Evolutionary conservation across 2,113 vertebrate genomes (phyloP).

Genomic region (Sceloporus undulatus): DNA sequence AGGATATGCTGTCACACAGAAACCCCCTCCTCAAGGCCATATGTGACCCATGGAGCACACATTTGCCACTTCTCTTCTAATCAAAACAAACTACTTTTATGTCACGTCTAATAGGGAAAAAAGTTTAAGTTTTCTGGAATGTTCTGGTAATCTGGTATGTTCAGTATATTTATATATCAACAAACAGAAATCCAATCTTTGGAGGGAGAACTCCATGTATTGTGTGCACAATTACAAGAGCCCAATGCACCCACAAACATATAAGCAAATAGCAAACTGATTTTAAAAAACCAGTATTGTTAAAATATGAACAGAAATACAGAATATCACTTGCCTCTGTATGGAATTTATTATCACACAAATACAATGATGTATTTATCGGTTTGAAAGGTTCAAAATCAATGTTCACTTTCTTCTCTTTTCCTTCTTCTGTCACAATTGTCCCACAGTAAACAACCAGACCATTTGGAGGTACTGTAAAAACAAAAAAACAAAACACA

Average conservation of each 20-base stretch:
- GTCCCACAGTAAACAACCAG: slow-evolving; percentile 99
- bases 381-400: slow-evolving; percentile 99
- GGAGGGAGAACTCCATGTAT: neutral
- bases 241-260: neutral
- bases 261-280: neutral
- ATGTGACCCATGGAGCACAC: no score
- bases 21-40: no score
- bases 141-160: neutral
- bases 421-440: slow-evolving; percentile 99
- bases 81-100: neutral
- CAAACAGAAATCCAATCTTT: neutral
- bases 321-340: slow-evolving; percentile 88
- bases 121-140: neutral
- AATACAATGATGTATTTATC: slow-evolving; percentile 99
- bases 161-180: neutral
- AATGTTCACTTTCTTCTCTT: slow-evolving; percentile 99
- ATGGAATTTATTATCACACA: slow-evolving; percentile 99
- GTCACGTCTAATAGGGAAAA: neutral
- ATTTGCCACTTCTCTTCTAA: neutral
- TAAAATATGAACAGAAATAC: neutral
- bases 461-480: slow-evolving; percentile 97
- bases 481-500: neutral
- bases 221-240: neutral
- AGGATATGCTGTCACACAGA: no score
- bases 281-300: neutral